A percentile compares a stretch with the other conserved stretches of the same genome.
phyloP scores from a whole-genome alignment of 2,797 vertebrate species.

The Hephaestus fuliginosus region DNA sequence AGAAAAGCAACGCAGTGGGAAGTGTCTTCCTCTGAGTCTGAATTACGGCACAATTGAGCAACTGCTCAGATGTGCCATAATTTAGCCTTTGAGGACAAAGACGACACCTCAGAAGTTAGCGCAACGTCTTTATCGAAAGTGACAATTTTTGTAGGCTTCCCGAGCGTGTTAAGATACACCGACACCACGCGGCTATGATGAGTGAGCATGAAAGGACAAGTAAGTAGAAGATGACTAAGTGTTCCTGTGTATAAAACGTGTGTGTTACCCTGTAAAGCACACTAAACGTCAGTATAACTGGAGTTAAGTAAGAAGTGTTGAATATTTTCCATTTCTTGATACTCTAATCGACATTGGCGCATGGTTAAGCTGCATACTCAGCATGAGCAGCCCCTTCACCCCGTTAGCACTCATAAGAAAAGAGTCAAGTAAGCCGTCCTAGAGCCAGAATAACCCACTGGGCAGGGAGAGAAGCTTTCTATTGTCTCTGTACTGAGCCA shows the following conservation, averaged over 20 bases:
- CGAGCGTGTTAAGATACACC: not conserved
- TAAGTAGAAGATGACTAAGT: slow-evolving; percentile 4
- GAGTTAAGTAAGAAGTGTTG: slow-evolving; percentile 9
- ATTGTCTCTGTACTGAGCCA: slow-evolving; percentile 51
- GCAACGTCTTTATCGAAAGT: slow-evolving; percentile 34
- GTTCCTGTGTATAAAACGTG: not conserved
- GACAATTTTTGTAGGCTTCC: slow-evolving; percentile 4
- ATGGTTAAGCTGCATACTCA: slow-evolving; percentile 50
- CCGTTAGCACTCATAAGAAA: slow-evolving; percentile 43
- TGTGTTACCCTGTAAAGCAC: not conserved
- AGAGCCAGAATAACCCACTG: slow-evolving; percentile 57
- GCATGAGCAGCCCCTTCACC: slow-evolving; percentile 36
- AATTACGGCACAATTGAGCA: slow-evolving; percentile 35
- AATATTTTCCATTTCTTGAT: slow-evolving; percentile 32
- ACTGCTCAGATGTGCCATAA: slow-evolving; percentile 16
- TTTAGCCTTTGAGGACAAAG: slow-evolving; percentile 43
- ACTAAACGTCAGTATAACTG: slow-evolving; percentile 2
- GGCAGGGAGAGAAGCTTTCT: slow-evolving; percentile 26
- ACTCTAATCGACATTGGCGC: slow-evolving; percentile 28
- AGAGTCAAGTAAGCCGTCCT: slow-evolving; percentile 62
- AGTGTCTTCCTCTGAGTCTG: slow-evolving; percentile 9
- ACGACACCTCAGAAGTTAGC: slow-evolving; percentile 27
- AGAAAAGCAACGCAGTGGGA: slow-evolving; percentile 36
- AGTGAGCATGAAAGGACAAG: slow-evolving; percentile 13
- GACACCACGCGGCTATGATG: slow-evolving; percentile 2